Evolutionary conservation across 2,113 vertebrate species (phyloP).

Genomic region (Bostrychus sinensis): DNA sequence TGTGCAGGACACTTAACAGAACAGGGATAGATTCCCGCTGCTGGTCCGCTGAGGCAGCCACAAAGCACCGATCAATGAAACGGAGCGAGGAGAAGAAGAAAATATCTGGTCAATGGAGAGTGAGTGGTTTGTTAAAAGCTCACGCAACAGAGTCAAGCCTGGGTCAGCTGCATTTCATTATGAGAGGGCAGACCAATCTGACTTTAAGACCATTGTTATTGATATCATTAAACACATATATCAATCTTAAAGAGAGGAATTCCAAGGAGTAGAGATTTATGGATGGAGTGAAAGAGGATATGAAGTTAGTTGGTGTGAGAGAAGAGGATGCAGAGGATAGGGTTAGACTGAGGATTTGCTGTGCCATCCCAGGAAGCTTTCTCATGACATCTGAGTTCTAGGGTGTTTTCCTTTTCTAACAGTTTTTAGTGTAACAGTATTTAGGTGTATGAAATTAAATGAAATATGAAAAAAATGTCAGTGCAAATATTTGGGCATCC

Average conservation of each 20-base stretch:
- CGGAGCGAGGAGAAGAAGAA: neutral
- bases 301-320: neutral
- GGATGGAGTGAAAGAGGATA: neutral
- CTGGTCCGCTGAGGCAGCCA: slow-evolving; percentile 49
- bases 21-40: slow-evolving; percentile 41
- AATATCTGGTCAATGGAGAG: slow-evolving; percentile 30
- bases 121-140: slow-evolving; percentile 57
- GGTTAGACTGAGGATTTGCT: no score
- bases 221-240: neutral
- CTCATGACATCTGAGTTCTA: no score
- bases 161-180: slow-evolving; percentile 56
- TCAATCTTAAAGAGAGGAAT: neutral
- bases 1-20: slow-evolving; percentile 51
- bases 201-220: slow-evolving; percentile 3
- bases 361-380: no score
- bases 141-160: slow-evolving; percentile 33
- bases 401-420: no score
- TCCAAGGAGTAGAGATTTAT: no score
- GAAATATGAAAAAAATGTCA: no score
- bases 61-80: slow-evolving; percentile 66
- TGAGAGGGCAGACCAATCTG: slow-evolving; percentile 1
- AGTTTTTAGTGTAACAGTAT: no score
- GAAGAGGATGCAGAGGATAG: no score
- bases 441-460: no score
- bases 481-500: no score